Evolutionary conservation across 2,888 invertebrate genomes (phyloP), one percentile per base, ranked within the genome.

Genomic region (Phalera bucephala): DNA sequence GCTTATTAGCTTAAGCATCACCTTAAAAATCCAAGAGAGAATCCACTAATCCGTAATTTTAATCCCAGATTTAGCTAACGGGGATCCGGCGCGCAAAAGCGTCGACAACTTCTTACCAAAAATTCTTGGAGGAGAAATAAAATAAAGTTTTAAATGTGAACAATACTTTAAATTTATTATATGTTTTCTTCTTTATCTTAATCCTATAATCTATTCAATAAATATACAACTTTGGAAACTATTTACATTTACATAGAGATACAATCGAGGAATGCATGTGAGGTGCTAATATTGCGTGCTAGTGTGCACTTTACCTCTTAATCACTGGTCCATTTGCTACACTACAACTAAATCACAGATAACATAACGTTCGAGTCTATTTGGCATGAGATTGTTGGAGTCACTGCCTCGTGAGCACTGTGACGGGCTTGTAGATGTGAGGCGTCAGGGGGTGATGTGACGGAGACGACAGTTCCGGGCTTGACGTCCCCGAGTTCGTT

Each of bases 351-450:
- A 63, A 87, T 87, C 87, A 87, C 87, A 87, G 87, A 84, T 86
- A 61, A 65, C 65, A 64, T 59, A 74, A 62, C 63, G 53, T 64
- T 60, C 52, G 44, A 41, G 51, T 48, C 46, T 59, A 59, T 64
- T 65, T 52, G 58, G 55, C 38, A 43, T 39, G 65, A 64, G 61
- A 54, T 59, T 55, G 17, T 15, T 12, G 36, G 35, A 45, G 37
- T 84, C 81, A 89, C 54, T 91, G 91, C 60, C 92, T 84, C 42
- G 91, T 89, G 17, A 92, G 85, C 17, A 92, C 90, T 31, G 92
- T 90, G 46, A 92, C 79, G 1, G 92, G 92, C 57, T 92, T 89
- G 79, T 78, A 89, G 62, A 89, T 89, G 53, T 91, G 88, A 1
- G 82, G 78, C 38, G 87, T 52, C n/a, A 83, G 74, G 1, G 82